Evolutionary conservation across 2,888 invertebrate genomes (phyloP), one percentile per base, ranked within the genome.

Genomic region (Atrina japonica): DNA sequence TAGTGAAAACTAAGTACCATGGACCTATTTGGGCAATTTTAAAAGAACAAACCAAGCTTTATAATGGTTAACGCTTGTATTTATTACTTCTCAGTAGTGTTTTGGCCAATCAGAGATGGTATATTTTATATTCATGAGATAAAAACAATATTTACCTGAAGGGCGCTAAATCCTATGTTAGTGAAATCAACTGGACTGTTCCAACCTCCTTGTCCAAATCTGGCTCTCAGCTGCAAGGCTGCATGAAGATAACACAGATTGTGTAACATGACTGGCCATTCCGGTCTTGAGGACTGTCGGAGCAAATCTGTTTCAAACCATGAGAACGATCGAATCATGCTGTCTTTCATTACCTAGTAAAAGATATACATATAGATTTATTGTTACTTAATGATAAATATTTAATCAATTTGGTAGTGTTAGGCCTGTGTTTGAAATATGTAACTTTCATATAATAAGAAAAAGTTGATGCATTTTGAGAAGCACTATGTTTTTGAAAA

Each of bases 181-280:
- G 53, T 52, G 74, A 90, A 85, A 61, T 88, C 87, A n/a, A 76
- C 61, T 0, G 89, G 88, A 27, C 67, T 70, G 66, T 88, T 89
- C 88, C 89, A 90, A n/a, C 90, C 90, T n/a, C 83, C 88, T 25
- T 76, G 70, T 11, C 86, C 85, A 72, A 84, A 88, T 30, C 89
- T 76, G n/a, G 88, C 83, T 49, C 90, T 69, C 11, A 90, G 85
- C 55, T 86, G 88, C 23, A 90, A 69, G 29, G 88, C 88, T 45
- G 87, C 88, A 66, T 90, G 90, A 21, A 90, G 81, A 80, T 87
- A 89, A 78, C 88, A 89, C 69, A 90, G 78, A 77, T 90, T 90
- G 81, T 90, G 90, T 29, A 90, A 79, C 77, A 90, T 78, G n/a
- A 84, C 82, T 0, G 89, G 85, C 89, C 89, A 90, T 70, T 90